Conservation (phyloP, 2,888 invertebrate species). For the Melolontha melolontha region DNA sequence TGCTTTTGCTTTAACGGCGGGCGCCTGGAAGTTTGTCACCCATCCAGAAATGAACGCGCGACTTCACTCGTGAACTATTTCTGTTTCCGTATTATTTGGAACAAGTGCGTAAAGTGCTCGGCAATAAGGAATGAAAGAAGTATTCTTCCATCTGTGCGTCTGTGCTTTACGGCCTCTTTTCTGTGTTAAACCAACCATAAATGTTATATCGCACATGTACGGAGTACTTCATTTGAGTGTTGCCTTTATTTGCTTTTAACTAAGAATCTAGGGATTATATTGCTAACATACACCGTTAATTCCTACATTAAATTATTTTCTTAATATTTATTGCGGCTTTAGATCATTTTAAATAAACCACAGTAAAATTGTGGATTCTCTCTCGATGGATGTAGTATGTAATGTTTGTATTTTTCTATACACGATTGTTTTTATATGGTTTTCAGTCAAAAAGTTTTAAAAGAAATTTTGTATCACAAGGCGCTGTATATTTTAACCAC, state of each 20-base stretch:
- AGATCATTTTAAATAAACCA: no score
- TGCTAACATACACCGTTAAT: no score
- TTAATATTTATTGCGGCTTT: no score
- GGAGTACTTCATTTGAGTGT: conserved; percentile 9
- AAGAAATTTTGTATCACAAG: no score
- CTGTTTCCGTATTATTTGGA: conserved; percentile 19
- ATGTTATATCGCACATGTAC: conserved; percentile 1
- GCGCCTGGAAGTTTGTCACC: conserved; percentile 23
- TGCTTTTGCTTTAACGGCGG: background rate
- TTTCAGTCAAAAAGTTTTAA: no score
- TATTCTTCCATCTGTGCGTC: background rate
- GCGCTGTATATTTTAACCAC: no score
- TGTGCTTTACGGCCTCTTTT: background rate
- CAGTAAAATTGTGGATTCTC: no score
- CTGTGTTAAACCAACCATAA: background rate
- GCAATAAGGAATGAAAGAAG: conserved; percentile 7
- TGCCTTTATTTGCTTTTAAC: background rate
- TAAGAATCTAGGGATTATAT: no score
- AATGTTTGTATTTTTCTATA: no score
- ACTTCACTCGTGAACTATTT: conserved; percentile 22
- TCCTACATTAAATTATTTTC: no score
- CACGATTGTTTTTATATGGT: no score
- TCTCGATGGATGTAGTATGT: no score
- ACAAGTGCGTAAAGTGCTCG: conserved; percentile 12
- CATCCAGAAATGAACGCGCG: conserved; percentile 12